Evolutionary conservation across 2,888 invertebrate species (phyloP), one percentile per base, ranked within the genome.

Genomic region (Calephelis perditalis): DNA sequence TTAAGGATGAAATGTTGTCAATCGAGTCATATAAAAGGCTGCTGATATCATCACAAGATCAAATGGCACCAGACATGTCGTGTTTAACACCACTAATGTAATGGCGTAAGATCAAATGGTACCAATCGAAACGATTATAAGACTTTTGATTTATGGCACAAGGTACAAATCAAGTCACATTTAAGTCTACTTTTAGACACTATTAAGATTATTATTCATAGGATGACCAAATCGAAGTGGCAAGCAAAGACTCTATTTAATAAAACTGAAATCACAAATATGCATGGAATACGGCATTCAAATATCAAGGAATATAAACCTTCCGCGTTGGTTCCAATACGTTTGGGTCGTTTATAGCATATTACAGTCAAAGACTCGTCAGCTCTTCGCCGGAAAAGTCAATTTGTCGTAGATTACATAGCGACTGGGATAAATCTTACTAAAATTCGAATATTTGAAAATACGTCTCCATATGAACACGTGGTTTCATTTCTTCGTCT

Each of bases 261-360:
- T 78, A 78, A 78, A 64, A 52, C 11, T 52, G 35, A 52, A 52
- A 52, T 52, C 10, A 11, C 79, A 82, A 80, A 80, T 77, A 78
- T 76, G 76, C 80, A 78, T 78, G 79, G 78, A 85, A 81, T 82
- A 79, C 84, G 84, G 78, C 82, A 86, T 88, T 86, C 88, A 86
- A 87, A 86, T 88, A 88, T 88, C 84, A 79, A 81, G 73, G 81
- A 85, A 84, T 85, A 86, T 87, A 84, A 86, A 86, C 81, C 81
- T 81, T 73, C 77, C 80, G 81, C 78, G 79, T 78, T 74, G 82
- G 80, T 79, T 76, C 79, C 86, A 84, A 86, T 86, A 87, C 80
- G 85, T 79, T 84, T 73, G 84, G 85, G 83, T 84, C 86, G 83
- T 86, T 86, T 86, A 87, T 86, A 78, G 84, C 79, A 76, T 85